phyloP scores from a whole-genome alignment of 2,113 vertebrate species.

The Copsychus sechellarum region DNA sequence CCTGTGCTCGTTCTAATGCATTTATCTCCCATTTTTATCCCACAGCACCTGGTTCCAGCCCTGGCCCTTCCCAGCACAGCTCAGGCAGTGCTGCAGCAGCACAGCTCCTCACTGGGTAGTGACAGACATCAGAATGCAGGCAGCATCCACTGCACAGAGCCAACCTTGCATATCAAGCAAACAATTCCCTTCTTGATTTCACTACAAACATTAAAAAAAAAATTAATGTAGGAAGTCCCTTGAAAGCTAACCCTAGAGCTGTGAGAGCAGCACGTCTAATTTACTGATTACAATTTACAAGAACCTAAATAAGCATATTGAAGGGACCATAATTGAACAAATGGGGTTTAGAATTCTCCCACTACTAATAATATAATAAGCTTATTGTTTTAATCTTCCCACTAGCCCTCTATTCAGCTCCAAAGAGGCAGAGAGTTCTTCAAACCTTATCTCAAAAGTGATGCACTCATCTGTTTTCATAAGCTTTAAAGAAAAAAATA shows the following conservation, averaged over 20 bases:
- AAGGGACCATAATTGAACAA: constrained; percentile 64
- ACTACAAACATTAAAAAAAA: constrained; percentile 13
- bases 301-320: constrained; percentile 59
- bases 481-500: neutral
- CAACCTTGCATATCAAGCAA: constrained; percentile 43
- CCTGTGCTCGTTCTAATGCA: neutral
- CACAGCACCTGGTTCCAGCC: neutral
- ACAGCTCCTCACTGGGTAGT: neutral
- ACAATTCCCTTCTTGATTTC: constrained; percentile 36
- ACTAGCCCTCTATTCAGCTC: constrained; percentile 28
- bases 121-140: constrained; percentile 30
- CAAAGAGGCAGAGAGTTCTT: constrained; percentile 23
- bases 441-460: constrained; percentile 22
- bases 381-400: constrained; percentile 59
- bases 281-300: constrained; percentile 68
- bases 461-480: neutral
- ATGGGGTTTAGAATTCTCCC: constrained; percentile 53
- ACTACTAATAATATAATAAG: constrained; percentile 58
- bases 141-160: constrained; percentile 8
- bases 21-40: neutral
- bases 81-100: neutral
- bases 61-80: neutral
- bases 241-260: constrained; percentile 55
- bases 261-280: constrained; percentile 58
- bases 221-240: neutral